Evolutionary conservation across 2,797 vertebrate species (phyloP).

Genomic region (Chaunax sp.): DNA sequence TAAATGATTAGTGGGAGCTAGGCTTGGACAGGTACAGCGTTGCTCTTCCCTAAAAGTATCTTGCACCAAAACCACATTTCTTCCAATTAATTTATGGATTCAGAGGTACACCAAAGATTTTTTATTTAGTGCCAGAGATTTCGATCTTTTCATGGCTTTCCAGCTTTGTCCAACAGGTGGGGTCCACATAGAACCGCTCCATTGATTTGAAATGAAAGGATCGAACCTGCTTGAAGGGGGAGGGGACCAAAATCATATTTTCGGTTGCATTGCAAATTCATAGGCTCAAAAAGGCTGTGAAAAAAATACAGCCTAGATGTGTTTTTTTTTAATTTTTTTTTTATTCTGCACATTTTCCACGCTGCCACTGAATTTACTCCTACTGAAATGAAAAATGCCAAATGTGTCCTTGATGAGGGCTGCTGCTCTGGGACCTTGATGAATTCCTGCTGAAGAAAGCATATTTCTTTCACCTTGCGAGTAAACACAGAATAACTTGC

Average conservation of each 20-base stretch:
- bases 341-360: neutral
- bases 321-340: constrained; percentile 31
- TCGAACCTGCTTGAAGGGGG: constrained; percentile 24
- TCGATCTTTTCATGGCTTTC: constrained; percentile 48
- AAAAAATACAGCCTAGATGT: constrained; percentile 11
- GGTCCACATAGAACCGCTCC: constrained; percentile 1
- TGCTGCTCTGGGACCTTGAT: constrained; percentile 46
- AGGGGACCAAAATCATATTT: constrained; percentile 26
- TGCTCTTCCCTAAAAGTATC: constrained; percentile 23
- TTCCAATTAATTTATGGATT: constrained; percentile 34
- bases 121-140: constrained; percentile 39
- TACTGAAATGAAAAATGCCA: constrained; percentile 30
- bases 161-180: constrained; percentile 26
- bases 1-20: constrained; percentile 48
- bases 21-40: constrained; percentile 9
- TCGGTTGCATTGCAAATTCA: constrained; percentile 18
- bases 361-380: constrained; percentile 23
- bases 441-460: constrained; percentile 49
- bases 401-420: constrained; percentile 55
- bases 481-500: constrained; percentile 27
- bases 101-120: constrained; percentile 32
- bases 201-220: constrained; percentile 45
- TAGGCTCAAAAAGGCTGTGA: constrained; percentile 16
- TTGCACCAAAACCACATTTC: constrained; percentile 11
- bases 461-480: constrained; percentile 16